Percentiles rank a stretch among this genome's conserved stretches.
Evolutionary conservation across 2,797 vertebrate genomes (phyloP).

Genomic region (Crocodylus rhombifer): DNA sequence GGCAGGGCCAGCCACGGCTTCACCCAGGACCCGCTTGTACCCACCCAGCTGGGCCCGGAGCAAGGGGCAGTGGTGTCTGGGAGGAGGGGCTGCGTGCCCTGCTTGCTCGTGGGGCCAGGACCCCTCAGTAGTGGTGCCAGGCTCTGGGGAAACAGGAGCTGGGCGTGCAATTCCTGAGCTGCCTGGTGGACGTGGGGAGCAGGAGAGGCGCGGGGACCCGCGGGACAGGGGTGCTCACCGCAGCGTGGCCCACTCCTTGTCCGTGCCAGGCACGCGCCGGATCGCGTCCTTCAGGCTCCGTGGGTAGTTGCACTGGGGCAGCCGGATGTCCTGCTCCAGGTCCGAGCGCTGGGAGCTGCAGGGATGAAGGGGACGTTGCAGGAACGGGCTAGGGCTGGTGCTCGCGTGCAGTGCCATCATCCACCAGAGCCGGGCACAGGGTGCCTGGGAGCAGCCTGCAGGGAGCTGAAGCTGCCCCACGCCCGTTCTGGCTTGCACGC

Average conservation of each 20-base stretch:
- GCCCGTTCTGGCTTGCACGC: too few species aligned
- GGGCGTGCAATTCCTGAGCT: too few species aligned
- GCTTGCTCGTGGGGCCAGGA: too few species aligned
- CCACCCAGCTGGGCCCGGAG: too few species aligned
- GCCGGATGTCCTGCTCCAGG: constrained; percentile 69
- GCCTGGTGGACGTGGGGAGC: neutral
- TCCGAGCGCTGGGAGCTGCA: constrained; percentile 57
- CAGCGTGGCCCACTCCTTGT: constrained; percentile 28
- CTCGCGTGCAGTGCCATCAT: neutral
- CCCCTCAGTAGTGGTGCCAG: too few species aligned
- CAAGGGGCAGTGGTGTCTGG: neutral
- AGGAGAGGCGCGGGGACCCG: fast-evolving
- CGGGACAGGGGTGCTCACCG: neutral
- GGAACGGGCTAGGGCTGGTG: neutral
- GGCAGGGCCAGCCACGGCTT: neutral
- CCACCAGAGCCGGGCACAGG: fast-evolving
- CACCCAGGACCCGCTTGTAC: neutral
- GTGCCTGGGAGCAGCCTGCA: fast-evolving
- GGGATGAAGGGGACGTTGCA: neutral
- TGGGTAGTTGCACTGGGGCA: constrained; percentile 65
- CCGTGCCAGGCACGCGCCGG: neutral
- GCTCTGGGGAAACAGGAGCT: too few species aligned
- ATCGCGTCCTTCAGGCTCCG: constrained; percentile 71
- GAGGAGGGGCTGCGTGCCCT: neutral
- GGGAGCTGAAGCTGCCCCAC: fast-evolving